Conservation (phyloP, 2,113 vertebrate species). For the Quiscalus mexicanus region DNA sequence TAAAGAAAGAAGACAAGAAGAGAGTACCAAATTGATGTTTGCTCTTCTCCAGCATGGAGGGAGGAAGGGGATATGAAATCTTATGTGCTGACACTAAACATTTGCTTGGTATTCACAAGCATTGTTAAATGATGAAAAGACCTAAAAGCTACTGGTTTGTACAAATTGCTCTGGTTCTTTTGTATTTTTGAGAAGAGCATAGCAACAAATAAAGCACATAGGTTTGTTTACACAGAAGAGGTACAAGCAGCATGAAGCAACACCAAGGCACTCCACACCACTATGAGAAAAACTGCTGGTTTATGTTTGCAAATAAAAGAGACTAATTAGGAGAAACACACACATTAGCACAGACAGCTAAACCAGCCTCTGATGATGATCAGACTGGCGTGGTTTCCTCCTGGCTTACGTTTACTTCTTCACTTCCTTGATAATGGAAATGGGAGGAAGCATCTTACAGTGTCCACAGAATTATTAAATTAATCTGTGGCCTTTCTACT, state of each 20-base stretch:
- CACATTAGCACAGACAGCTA: neutral
- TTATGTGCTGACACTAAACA: neutral
- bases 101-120: neutral
- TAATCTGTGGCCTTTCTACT: neutral
- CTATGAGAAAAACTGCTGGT: neutral
- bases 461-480: neutral
- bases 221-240: neutral
- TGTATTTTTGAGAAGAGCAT: neutral
- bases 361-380: neutral
- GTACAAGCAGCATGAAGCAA: neutral
- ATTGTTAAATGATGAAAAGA: neutral
- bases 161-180: neutral
- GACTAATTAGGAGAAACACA: neutral
- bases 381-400: neutral
- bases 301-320: neutral
- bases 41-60: neutral
- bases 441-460: neutral
- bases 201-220: neutral
- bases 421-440: neutral
- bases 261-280: neutral
- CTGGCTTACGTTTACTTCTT: neutral
- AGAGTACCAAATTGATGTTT: neutral
- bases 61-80: neutral
- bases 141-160: neutral
- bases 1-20: neutral